These are phyloP conservation scores for Agapostemon virescens DNA, from an alignment of 2,888 invertebrate genomes.

Conservation along the genomic window DNA sequence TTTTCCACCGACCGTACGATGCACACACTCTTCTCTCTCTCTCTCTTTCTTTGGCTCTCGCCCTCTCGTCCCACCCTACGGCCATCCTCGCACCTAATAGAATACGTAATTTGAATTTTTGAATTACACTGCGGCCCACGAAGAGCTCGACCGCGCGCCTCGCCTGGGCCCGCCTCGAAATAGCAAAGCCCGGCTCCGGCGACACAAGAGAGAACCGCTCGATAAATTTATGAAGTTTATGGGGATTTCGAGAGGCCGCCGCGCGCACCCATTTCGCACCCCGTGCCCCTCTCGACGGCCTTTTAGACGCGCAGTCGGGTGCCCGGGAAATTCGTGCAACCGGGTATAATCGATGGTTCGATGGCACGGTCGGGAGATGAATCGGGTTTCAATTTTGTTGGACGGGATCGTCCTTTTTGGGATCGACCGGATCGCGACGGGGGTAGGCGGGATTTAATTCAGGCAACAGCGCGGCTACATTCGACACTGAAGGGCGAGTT, in stretches of 20 bases:
- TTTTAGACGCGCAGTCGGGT: conserved; percentile 51
- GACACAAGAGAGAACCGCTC: conserved; percentile 54
- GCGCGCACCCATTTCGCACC: background rate
- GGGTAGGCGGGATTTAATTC: conserved; percentile 11
- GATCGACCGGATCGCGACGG: conserved; percentile 11
- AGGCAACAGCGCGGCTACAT: background rate
- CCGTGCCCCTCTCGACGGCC: conserved; percentile 46
- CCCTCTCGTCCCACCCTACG: conserved; percentile 13
- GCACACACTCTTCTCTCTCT: conserved; percentile 32
- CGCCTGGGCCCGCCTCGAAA: conserved; percentile 26
- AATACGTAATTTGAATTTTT: conserved; percentile 78
- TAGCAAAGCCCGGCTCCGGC: conserved; percentile 44
- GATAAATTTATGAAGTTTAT: conserved; percentile 74
- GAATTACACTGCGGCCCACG: conserved; percentile 58
- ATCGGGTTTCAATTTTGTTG: conserved; percentile 33
- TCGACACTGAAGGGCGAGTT: background rate
- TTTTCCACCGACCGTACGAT: conserved; percentile 3
- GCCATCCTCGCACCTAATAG: conserved; percentile 75
- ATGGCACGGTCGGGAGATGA: conserved; percentile 12
- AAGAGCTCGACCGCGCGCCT: conserved; percentile 7
- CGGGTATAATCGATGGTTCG: conserved; percentile 41
- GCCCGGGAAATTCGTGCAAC: conserved; percentile 33
- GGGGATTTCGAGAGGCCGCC: conserved; percentile 56
- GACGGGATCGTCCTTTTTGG: conserved; percentile 19
- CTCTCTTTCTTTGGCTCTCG: conserved; percentile 29